A percentile compares a stretch with the other conserved stretches of the same genome.
Conservation (phyloP, 2,113 vertebrate genomes). For the Montifringilla adamsi region DNA sequence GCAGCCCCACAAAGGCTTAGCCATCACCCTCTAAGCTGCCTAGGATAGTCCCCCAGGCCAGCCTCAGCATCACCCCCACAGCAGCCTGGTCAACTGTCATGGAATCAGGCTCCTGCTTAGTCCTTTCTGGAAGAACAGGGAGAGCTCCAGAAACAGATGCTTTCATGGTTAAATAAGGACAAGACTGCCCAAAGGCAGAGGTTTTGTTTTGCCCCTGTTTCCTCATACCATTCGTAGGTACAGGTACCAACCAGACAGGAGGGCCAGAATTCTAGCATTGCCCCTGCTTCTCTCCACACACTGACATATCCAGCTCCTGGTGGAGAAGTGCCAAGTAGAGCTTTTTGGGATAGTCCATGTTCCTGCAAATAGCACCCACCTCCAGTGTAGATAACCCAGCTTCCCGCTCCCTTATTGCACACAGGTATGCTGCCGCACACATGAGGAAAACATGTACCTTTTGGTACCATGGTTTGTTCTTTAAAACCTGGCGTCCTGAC, state of each 20-base stretch:
- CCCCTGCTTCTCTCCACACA: not conserved
- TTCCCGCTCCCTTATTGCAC: not conserved
- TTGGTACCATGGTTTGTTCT: not conserved
- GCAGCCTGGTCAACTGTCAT: rapidly evolving
- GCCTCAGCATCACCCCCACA: not conserved
- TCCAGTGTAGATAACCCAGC: not conserved
- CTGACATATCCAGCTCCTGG: rapidly evolving
- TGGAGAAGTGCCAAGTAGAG: not conserved
- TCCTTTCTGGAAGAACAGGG: not conserved
- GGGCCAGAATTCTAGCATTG: not conserved
- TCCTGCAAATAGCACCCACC: not conserved
- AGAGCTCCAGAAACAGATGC: not conserved
- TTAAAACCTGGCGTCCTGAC: not conserved
- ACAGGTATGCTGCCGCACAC: not conserved
- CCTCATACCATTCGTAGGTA: not conserved
- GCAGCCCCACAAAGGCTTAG: not conserved
- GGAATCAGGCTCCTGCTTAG: not conserved
- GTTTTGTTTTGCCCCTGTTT: not conserved
- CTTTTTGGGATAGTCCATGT: not conserved
- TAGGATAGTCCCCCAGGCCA: not conserved
- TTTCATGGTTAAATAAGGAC: not conserved
- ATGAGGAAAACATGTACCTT: rapidly evolving
- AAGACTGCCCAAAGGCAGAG: not conserved
- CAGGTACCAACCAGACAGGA: not conserved
- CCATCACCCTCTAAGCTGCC: not conserved